Conservation (phyloP, 2,113 vertebrate genomes). For the Apodemus sylvaticus region DNA sequence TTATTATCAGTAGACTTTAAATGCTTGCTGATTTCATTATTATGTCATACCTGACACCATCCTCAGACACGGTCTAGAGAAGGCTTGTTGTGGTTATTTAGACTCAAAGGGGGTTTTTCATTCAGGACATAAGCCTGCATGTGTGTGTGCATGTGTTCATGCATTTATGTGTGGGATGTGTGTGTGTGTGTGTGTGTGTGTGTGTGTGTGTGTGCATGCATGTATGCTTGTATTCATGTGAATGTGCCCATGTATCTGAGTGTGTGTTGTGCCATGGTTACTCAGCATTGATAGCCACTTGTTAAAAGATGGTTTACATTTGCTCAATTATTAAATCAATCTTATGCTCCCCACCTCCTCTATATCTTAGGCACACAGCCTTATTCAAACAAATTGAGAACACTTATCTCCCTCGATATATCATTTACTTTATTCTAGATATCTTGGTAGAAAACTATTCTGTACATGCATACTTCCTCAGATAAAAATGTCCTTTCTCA, state of each 20-base stretch:
- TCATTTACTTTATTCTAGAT: slow-evolving; percentile 76
- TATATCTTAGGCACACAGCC: background rate
- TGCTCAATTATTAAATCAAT: slow-evolving; percentile 61
- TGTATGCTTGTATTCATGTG: background rate
- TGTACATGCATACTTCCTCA: slow-evolving; percentile 70
- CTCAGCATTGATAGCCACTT: background rate
- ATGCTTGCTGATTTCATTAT: slow-evolving; percentile 60
- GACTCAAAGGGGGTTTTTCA: slow-evolving; percentile 23
- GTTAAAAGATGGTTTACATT: slow-evolving; percentile 55
- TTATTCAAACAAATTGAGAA: slow-evolving; percentile 3
- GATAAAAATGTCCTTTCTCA: slow-evolving; percentile 56
- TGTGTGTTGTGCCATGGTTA: background rate
- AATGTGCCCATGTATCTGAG: background rate
- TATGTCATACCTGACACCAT: slow-evolving; percentile 55
- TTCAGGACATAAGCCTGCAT: background rate
- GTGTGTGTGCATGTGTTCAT: background rate
- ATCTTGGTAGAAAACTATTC: slow-evolving; percentile 4
- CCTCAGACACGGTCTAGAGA: slow-evolving; percentile 47
- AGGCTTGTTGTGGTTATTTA: slow-evolving; percentile 30
- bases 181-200: background rate
- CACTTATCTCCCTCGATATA: slow-evolving; percentile 63
- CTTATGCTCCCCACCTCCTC: slow-evolving; percentile 52
- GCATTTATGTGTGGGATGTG: background rate
- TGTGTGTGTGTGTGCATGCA: too few species aligned
- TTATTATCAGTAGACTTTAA: slow-evolving; percentile 74